These are phyloP conservation scores for Metopolophium dirhodum DNA, from an alignment of 1,140 invertebrate genomes.

Conservation along the genomic window DNA sequence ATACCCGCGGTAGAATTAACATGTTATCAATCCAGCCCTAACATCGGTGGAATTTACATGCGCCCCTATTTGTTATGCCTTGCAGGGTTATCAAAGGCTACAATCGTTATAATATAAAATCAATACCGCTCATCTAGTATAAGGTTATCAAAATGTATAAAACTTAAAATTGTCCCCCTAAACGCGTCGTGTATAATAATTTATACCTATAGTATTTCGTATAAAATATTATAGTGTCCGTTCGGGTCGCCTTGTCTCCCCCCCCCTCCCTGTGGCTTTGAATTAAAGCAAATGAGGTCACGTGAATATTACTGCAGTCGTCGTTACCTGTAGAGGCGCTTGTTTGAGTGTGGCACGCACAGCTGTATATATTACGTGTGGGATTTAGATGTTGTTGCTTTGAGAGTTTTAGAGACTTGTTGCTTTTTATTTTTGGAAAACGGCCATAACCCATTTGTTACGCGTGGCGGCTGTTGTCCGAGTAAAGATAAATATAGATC, in stretches of 20 bases:
- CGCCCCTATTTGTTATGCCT: neutral
- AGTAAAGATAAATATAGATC: neutral
- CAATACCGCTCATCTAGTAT: too few relatives aligned
- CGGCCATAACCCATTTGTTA: neutral
- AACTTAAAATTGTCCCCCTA: neutral
- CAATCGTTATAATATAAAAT: too few relatives aligned
- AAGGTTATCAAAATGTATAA: too few relatives aligned
- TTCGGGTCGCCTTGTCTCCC: neutral
- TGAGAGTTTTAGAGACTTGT: neutral
- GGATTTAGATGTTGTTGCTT: neutral
- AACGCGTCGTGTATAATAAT: neutral
- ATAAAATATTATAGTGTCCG: neutral
- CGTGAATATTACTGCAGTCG: neutral
- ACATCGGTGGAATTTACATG: neutral
- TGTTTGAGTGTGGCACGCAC: neutral
- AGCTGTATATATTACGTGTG: constrained; percentile 12
- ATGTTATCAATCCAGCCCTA: neutral
- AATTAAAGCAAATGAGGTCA: neutral
- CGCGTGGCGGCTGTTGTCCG: neutral
- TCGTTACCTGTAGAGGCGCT: neutral
- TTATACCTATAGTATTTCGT: too few relatives aligned
- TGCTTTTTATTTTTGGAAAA: constrained; percentile 17
- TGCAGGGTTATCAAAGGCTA: neutral
- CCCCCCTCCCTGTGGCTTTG: neutral
- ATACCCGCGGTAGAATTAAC: neutral